Evolutionary conservation across 1,140 invertebrate genomes (phyloP), one percentile per base, ranked within the genome.

Genomic region (Belonocnema kinseyi): DNA sequence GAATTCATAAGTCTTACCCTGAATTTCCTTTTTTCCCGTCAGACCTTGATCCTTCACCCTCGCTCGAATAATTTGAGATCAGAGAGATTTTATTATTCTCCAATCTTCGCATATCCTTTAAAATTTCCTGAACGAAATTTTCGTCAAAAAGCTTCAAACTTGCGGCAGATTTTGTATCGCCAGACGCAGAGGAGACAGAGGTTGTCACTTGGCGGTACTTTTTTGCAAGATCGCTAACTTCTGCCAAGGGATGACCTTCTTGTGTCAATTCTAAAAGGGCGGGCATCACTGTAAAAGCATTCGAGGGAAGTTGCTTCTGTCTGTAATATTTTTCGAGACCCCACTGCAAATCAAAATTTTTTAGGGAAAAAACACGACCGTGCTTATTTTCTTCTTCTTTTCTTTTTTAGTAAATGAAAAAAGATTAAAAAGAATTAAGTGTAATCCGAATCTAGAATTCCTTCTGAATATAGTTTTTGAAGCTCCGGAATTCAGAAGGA

Each of bases 311-410:
- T 72, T 73, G 19, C 21, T 78, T 88, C 1, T 50, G 21, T 75
- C 83, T 83, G 33, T 82, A 83, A 53, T 77, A 77, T 56, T 86
- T 89, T 53, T 90, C 86, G 16, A 90, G 81, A 11, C 87, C 85
- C 75, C 83, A 87, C 89, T 90, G 73, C 4, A 80, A 83, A 83
- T 73, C 14, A 76, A 82, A n/a, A 76, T n/a, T 46, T 5, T 10
- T 46, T 46, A 84, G 73, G 13, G 51, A 70, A 74, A 66, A 21
- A 17, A 53, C 4, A 4, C 26, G 5, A 33, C 2, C 26, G 5
- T 76, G 12, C n/a, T 46, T 7, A 75, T 70, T 12, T 72, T 46
- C 56, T n/a, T 33, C 5, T 33, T 2, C 26, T 26, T 3, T 26
- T 26, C 21, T 3, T 26, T 26, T 26, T 4, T 4, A 33, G 26